Conservation (phyloP, 2,888 invertebrate species). For the Tetragonisca angustula region DNA sequence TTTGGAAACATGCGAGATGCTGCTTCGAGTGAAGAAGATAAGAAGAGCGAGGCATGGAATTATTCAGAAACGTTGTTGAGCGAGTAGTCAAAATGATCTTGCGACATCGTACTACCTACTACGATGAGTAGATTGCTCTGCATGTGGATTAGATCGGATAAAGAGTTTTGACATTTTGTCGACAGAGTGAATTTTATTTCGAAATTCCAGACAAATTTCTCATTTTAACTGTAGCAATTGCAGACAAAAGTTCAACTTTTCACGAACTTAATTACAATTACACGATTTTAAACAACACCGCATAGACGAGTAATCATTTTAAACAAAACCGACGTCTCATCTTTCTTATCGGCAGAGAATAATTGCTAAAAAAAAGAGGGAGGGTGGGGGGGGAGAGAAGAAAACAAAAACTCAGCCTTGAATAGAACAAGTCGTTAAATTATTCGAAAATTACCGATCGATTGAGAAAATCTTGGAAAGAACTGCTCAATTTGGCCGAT, state of each 20-base stretch:
- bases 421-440: neutral
- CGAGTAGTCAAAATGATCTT: slow-evolving; percentile 15
- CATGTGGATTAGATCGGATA: slow-evolving; percentile 39
- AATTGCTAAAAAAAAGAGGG: neutral
- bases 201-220: neutral
- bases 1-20: slow-evolving; percentile 54
- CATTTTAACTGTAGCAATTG: neutral
- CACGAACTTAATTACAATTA: neutral
- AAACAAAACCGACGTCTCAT: too few relatives aligned
- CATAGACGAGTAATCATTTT: neutral
- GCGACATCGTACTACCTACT: slow-evolving; percentile 56
- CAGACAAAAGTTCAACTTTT: neutral
- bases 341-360: neutral
- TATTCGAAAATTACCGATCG: neutral
- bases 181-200: neutral
- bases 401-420: neutral
- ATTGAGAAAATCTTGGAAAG: neutral
- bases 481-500: neutral
- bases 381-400: too few relatives aligned
- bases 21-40: slow-evolving; percentile 32
- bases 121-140: neutral
- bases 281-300: accelerated
- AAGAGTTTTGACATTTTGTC: slow-evolving; percentile 25
- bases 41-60: slow-evolving; percentile 60
- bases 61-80: slow-evolving; percentile 26